These are phyloP conservation scores for Ovibos moschatus DNA, from an alignment of 2,113 vertebrate genomes.

Conservation along the genomic window DNA sequence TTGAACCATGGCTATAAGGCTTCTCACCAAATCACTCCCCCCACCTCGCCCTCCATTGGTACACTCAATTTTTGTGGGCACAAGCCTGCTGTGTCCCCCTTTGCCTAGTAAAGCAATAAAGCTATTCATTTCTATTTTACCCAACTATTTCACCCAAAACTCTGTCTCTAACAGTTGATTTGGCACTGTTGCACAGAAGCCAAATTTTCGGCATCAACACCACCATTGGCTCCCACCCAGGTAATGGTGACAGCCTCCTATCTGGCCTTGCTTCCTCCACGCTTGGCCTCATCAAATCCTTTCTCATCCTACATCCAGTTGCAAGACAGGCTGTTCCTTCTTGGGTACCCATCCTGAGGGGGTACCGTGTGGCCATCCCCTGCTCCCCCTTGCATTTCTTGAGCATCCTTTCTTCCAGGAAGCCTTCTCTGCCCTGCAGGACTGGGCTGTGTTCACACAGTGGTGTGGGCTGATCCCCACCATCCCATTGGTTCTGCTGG, in stretches of 20 bases:
- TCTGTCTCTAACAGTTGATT: neutral
- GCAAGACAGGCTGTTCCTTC: fast-evolving
- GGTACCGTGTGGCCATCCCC: neutral
- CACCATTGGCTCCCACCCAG: neutral
- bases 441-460: neutral
- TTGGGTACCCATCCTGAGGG: neutral
- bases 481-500: neutral
- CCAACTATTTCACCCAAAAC: neutral
- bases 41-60: fast-evolving
- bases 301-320: neutral
- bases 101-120: neutral
- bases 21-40: neutral
- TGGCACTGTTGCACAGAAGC: neutral
- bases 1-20: neutral
- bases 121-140: neutral
- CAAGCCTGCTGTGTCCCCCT: neutral
- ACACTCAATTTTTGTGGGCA: neutral
- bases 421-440: neutral
- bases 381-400: neutral
- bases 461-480: neutral
- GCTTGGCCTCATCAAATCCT: neutral
- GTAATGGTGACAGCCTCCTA: neutral
- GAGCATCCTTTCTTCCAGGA: neutral
- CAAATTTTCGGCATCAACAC: neutral
- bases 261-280: neutral